Percentiles rank a stretch among this genome's conserved stretches.
These are phyloP conservation scores for Falco novaeseelandiae DNA, from an alignment of 2,797 vertebrate genomes.

Conservation along the genomic window DNA sequence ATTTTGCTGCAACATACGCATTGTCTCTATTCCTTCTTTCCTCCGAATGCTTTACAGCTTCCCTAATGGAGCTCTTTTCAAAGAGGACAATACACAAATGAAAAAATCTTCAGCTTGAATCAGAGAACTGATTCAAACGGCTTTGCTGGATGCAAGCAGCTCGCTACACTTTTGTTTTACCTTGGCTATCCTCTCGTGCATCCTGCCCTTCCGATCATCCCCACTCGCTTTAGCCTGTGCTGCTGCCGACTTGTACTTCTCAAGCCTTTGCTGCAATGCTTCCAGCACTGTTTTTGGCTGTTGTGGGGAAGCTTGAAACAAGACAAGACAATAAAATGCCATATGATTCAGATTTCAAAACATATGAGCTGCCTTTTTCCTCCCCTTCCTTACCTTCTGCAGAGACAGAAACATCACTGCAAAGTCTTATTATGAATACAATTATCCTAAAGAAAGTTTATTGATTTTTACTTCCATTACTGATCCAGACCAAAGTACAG, in stretches of 20 bases:
- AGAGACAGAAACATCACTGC: background rate
- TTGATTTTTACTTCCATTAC: background rate
- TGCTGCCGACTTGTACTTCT: conserved; percentile 87
- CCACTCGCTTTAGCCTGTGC: conserved; percentile 88
- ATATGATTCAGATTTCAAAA: background rate
- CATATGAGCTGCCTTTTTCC: background rate
- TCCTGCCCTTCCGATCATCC: conserved; percentile 91
- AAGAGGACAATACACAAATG: background rate
- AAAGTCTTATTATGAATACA: background rate
- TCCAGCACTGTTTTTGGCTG: conserved; percentile 85
- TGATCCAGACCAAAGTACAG: background rate
- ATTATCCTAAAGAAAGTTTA: background rate
- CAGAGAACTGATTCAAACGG: background rate
- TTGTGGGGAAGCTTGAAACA: conserved; percentile 56
- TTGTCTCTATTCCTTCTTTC: background rate
- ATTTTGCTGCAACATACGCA: background rate
- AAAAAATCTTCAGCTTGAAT: background rate
- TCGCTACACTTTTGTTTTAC: conserved; percentile 48
- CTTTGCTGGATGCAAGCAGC: background rate
- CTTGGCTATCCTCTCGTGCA: conserved; percentile 96
- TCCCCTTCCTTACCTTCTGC: background rate
- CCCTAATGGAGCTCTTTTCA: background rate
- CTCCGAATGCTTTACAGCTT: background rate
- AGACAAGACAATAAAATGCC: background rate
- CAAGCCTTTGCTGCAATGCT: conserved; percentile 89